Evolutionary conservation across 2,113 vertebrate species (phyloP).

Genomic region (Todiramphus saurophagus): DNA sequence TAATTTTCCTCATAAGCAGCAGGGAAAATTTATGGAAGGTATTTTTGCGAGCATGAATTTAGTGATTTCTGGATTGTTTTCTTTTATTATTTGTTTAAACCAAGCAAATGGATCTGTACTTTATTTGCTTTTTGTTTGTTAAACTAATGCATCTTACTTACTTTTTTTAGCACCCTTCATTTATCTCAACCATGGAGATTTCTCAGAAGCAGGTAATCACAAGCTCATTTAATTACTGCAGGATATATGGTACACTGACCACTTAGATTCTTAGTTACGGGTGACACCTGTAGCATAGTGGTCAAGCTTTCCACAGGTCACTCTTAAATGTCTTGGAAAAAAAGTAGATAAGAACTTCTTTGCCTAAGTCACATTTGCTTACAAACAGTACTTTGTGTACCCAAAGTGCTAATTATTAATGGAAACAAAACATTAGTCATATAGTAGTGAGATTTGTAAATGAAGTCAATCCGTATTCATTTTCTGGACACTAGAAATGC

Average conservation of each 20-base stretch:
- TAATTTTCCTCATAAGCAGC: background rate
- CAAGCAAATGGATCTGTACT: background rate
- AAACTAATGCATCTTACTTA: background rate
- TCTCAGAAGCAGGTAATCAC: constrained; percentile 92
- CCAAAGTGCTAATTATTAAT: background rate
- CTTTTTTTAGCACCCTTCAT: constrained; percentile 78
- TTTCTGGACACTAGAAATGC: background rate
- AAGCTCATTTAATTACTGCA: background rate
- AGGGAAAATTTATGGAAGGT: background rate
- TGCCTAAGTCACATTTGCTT: background rate
- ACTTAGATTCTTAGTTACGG: background rate
- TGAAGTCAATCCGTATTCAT: background rate
- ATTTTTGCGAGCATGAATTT: background rate
- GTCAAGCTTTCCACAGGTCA: background rate
- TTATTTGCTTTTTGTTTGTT: background rate
- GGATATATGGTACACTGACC: background rate
- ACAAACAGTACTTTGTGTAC: constrained; percentile 8
- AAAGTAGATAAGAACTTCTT: background rate
- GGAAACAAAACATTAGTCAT: background rate
- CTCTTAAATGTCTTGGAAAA: background rate
- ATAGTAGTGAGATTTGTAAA: constrained; percentile 4
- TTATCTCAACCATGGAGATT: constrained; percentile 88
- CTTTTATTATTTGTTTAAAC: background rate
- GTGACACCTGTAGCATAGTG: background rate
- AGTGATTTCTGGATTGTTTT: background rate